phyloP scores from a whole-genome alignment of 2,113 vertebrate species.

The Clarias macrocephalus region DNA sequence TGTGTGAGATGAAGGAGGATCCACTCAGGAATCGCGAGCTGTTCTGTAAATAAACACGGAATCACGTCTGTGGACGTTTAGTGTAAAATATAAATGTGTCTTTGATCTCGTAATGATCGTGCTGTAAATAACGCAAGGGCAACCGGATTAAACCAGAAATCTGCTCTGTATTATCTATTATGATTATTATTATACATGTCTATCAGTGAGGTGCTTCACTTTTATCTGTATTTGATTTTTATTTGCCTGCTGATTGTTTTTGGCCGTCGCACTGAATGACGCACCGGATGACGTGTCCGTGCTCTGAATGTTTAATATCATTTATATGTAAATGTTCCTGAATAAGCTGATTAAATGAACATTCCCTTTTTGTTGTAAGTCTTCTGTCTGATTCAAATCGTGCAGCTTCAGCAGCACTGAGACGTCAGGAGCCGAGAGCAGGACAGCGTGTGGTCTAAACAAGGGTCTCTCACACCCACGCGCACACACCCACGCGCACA shows the following conservation, averaged over 20 bases:
- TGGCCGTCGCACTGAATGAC: conserved; percentile 62
- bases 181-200: neutral
- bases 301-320: conserved; percentile 57
- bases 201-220: conserved; percentile 50
- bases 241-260: conserved; percentile 49
- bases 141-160: neutral
- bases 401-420: too few relatives aligned
- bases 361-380: conserved; percentile 62
- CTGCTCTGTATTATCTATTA: conserved; percentile 35
- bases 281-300: conserved; percentile 55
- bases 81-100: neutral
- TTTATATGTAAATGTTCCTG: conserved; percentile 58
- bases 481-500: too few relatives aligned
- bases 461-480: too few relatives aligned
- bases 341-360: conserved; percentile 61
- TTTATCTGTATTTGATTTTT: conserved; percentile 42
- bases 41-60: neutral
- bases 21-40: neutral
- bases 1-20: neutral
- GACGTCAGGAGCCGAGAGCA: too few relatives aligned
- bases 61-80: neutral
- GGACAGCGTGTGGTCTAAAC: too few relatives aligned
- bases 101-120: neutral
- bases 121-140: conserved; percentile 5
- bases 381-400: too few relatives aligned